Evolutionary conservation across 1,140 invertebrate species (phyloP), one percentile per base, ranked within the genome.

Genomic region (Drosophila pseudoobscura): DNA sequence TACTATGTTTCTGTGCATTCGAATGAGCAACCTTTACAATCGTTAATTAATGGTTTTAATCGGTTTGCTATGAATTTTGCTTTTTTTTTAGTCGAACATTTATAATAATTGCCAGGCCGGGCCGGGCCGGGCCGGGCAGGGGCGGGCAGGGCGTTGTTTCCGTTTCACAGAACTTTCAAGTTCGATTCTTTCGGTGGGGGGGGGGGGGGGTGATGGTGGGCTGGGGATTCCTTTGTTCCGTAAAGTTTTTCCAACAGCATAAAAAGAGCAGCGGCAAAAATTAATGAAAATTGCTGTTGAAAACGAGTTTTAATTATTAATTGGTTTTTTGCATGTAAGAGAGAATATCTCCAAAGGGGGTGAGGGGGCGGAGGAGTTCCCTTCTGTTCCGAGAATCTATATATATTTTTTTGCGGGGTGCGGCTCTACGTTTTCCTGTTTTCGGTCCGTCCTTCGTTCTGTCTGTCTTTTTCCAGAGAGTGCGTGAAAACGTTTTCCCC

Each of bases 231-330:
- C 59, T 68, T 70, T 68, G 45, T 73, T 74, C 9, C 11, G 13
- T 22, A 35, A 50, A 44, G 65, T 68, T 69, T 69, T 69, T 68
- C 22, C 45, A 63, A 39, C 43, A 35, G 58, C 8, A 13, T 52
- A n/a, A 22, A 62, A n/a, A 49, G n/a, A 29, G 0, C 47, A 62
- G 47, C 24, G 54, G 44, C 22, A 54, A 49, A n/a, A 57, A 8
- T 65, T 76, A 65, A 82, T 75, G 76, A 63, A 75, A 82, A 69
- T 44, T 73, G 69, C 74, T 39, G 69, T 80, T 82, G 53, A 75
- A 69, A 74, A 68, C 49, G 60, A 47, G 64, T 55, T 39, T 66
- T 59, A 50, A 44, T 83, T 71, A 83, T 78, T 83, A 79, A 83
- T 84, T 70, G 55, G 61, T 43, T 52, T 66, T 78, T 56, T 59